Evolutionary conservation across 2,888 invertebrate species (phyloP).

Genomic region (Drosophila sordidula): DNA sequence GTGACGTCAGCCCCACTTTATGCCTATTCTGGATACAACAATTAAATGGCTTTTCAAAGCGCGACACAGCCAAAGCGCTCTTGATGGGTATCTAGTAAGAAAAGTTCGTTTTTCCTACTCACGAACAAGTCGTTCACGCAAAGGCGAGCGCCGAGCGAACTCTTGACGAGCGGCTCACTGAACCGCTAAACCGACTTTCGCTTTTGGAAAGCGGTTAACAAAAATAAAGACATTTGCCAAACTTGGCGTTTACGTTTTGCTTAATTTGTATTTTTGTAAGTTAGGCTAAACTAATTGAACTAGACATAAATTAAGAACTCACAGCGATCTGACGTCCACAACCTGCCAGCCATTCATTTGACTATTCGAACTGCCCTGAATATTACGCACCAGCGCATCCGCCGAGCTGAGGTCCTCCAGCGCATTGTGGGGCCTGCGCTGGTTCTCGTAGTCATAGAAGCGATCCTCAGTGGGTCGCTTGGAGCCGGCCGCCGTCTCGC

Average conservation of each 20-base stretch:
- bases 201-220: constrained; percentile 63
- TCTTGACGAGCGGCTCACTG: constrained; percentile 63
- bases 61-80: constrained; percentile 42
- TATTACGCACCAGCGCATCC: constrained; percentile 53
- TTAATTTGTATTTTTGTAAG: constrained; percentile 45
- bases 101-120: constrained; percentile 40
- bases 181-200: constrained; percentile 74
- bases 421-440: constrained; percentile 65
- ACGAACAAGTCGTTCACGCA: constrained; percentile 45
- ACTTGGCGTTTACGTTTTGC: constrained; percentile 23
- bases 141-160: neutral
- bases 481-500: constrained; percentile 45
- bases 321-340: constrained; percentile 68
- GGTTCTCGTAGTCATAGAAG: constrained; percentile 84
- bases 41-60: constrained; percentile 80
- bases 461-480: constrained; percentile 67
- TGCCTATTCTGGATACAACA: constrained; percentile 31
- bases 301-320: constrained; percentile 23
- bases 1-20: constrained; percentile 24
- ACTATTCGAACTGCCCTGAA: constrained; percentile 48
- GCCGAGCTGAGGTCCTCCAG: constrained; percentile 52
- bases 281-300: constrained; percentile 30
- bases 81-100: constrained; percentile 75
- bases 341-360: constrained; percentile 76
- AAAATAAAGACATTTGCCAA: constrained; percentile 20